phyloP scores from a whole-genome alignment of 2,113 vertebrate genomes.

The Ovis canadensis region DNA sequence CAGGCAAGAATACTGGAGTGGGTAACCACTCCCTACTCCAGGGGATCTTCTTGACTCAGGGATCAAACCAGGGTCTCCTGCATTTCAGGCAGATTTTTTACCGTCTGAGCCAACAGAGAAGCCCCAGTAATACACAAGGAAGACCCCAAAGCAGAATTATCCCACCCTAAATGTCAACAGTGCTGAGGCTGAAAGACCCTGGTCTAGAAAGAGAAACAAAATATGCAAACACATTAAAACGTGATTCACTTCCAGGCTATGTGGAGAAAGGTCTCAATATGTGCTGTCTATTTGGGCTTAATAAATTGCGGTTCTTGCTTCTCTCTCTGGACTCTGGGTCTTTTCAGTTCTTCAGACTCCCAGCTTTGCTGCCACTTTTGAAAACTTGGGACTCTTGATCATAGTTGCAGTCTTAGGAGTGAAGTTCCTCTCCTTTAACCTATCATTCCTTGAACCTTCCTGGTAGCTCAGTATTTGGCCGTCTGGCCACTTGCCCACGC shows the following conservation, averaged over 20 bases:
- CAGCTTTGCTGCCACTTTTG: background rate
- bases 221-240: background rate
- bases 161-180: background rate
- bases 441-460: background rate
- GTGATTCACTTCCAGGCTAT: background rate
- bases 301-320: accelerated
- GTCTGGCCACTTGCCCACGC: background rate
- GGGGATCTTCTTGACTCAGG: background rate
- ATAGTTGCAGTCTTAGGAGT: background rate
- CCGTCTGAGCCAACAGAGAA: background rate
- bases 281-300: background rate
- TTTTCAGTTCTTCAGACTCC: background rate
- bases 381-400: background rate
- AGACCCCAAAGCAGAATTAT: background rate
- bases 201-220: background rate
- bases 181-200: background rate
- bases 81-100: background rate
- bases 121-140: background rate
- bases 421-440: background rate
- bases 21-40: background rate
- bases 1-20: background rate
- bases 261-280: too few species aligned
- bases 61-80: background rate
- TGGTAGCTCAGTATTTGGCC: background rate
- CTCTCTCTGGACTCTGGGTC: background rate